These are phyloP conservation scores for Pipistrellus pipistrellus DNA, from an alignment of 2,797 vertebrate genomes.

Conservation along the genomic window DNA sequence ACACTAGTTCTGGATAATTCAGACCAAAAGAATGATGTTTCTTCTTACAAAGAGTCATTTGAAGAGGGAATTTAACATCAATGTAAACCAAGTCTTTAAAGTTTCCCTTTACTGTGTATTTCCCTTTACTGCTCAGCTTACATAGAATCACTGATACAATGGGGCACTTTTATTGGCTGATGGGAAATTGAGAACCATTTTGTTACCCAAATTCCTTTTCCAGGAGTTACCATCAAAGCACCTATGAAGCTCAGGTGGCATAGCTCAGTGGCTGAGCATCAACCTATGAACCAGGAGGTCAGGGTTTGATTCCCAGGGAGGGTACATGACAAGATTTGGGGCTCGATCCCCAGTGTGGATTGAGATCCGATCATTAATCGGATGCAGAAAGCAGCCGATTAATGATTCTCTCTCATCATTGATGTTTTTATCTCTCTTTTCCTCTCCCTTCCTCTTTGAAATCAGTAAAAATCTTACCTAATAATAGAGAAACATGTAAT, in stretches of 20 bases:
- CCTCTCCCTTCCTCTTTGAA: too few relatives aligned
- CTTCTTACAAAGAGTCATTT: neutral
- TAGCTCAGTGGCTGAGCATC: too few relatives aligned
- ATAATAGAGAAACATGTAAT: too few relatives aligned
- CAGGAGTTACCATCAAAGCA: neutral
- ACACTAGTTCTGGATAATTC: conserved; percentile 21
- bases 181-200: neutral
- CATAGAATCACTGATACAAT: neutral
- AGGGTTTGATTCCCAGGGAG: too few relatives aligned
- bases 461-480: too few relatives aligned
- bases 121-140: neutral
- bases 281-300: too few relatives aligned
- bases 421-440: too few relatives aligned
- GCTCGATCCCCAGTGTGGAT: too few relatives aligned
- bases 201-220: conserved; percentile 12
- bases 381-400: too few relatives aligned
- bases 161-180: neutral
- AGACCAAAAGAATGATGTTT: conserved; percentile 50
- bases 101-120: neutral
- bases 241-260: neutral
- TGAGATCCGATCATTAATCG: too few relatives aligned
- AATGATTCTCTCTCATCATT: too few relatives aligned
- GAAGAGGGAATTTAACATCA: conserved; percentile 45
- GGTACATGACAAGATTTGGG: too few relatives aligned
- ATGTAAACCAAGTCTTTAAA: neutral